A percentile compares a stretch with the other conserved stretches of the same genome.
These are phyloP conservation scores for Heterodera schachtii DNA, from an alignment of 1,140 invertebrate species.

Conservation along the genomic window DNA sequence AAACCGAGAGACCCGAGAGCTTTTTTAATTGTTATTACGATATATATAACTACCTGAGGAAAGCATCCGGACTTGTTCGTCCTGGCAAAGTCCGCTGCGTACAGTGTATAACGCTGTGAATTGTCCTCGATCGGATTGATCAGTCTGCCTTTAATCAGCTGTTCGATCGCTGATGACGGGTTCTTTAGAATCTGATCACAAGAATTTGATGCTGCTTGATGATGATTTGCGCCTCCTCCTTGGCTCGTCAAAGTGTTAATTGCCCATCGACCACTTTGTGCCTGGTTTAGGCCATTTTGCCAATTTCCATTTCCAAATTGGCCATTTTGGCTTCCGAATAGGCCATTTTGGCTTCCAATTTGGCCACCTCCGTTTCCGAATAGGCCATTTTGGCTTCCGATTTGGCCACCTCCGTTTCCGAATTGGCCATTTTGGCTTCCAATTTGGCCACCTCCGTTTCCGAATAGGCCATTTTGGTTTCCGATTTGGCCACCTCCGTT, in stretches of 20 bases:
- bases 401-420: no score
- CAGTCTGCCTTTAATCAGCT: slow-evolving; percentile 34
- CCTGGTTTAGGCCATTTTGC: not conserved
- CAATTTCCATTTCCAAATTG: not conserved
- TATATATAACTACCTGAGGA: slow-evolving; percentile 44
- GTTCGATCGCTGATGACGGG: slow-evolving; percentile 37
- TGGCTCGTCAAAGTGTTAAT: not conserved
- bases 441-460: not conserved
- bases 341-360: no score
- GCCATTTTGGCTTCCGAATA: no score
- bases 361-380: no score
- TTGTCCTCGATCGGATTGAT: slow-evolving; percentile 59
- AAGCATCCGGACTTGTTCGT: slow-evolving; percentile 59
- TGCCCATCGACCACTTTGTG: not conserved
- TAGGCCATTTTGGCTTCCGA: no score
- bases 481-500: not conserved
- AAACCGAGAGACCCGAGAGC: not conserved
- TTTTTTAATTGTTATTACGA: no score
- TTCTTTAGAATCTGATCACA: slow-evolving; percentile 41
- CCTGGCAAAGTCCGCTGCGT: slow-evolving; percentile 61
- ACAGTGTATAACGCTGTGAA: slow-evolving; percentile 43
- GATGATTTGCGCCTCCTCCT: not conserved
- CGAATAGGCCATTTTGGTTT: no score
- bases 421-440: no score
- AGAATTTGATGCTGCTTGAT: not conserved